Conservation (phyloP, 2,113 vertebrate genomes). For the Chionomys nivalis region DNA sequence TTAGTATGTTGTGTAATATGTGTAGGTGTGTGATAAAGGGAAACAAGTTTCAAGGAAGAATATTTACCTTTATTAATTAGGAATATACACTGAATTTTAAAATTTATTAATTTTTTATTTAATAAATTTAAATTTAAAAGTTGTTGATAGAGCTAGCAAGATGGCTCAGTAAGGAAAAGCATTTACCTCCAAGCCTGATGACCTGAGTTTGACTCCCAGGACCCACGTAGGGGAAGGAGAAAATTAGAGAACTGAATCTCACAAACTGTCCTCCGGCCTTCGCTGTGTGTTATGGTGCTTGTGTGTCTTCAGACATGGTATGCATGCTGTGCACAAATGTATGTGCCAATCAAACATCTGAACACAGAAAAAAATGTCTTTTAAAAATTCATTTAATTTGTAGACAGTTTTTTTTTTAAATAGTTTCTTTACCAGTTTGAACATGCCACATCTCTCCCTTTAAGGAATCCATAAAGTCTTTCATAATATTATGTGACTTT, state of each 20-base stretch:
- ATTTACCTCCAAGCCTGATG: not conserved
- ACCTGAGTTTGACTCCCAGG: not conserved
- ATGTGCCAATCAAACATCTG: not conserved
- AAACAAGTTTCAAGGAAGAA: slow-evolving; percentile 24
- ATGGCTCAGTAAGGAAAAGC: not conserved
- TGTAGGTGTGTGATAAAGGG: not conserved
- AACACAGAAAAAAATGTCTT: not conserved
- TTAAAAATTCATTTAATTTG: not conserved
- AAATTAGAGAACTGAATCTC: not conserved
- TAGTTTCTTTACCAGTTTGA: slow-evolving; percentile 22
- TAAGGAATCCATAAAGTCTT: slow-evolving; percentile 30
- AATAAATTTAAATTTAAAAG: not conserved
- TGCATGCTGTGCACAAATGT: not conserved
- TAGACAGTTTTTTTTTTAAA: not conserved
- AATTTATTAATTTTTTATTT: not conserved
- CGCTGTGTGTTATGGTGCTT: no score
- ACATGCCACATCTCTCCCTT: not conserved
- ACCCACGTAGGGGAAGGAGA: not conserved
- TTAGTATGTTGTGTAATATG: not conserved
- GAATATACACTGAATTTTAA: not conserved
- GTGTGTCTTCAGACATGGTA: not conserved
- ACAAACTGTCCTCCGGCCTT: not conserved
- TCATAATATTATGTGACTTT: slow-evolving; percentile 33
- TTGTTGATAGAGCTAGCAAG: not conserved
- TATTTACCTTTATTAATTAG: slow-evolving; percentile 6